Evolutionary conservation across 2,888 invertebrate genomes (phyloP), one percentile per base, ranked within the genome.

Genomic region (Formica aserva): DNA sequence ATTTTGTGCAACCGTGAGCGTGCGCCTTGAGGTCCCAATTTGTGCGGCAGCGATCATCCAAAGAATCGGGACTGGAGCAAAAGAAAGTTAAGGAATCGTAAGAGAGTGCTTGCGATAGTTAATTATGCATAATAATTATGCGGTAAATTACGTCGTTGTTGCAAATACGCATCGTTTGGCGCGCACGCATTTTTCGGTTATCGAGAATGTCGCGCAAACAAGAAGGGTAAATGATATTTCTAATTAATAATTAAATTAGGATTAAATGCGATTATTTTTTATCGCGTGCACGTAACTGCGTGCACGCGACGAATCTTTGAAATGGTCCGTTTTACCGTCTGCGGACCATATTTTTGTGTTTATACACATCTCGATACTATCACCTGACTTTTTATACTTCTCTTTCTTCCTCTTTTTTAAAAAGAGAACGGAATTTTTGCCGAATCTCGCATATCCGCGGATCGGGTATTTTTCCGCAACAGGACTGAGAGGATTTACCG

Each of bases 401-500:
- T n/a, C 48, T 52, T 52, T 52, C 4, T 52, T 5, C 15, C 18
- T 45, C 15, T 45, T 18, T 45, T n/a, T n/a, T 2, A 52, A 78
- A 32, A 32, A 41, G 22, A 52, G 41, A 65, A 72, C 15, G 22
- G 26, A 65, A n/a, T 8, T 22, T 35, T 69, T 22, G 29, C 48
- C 32, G 22, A 75, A 29, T 45, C 80, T 65, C 57, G 45, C 45
- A 65, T 71, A 63, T 71, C 65, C 57, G 5, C 26, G 57, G 29
- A 66, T 76, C 38, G 66, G 22, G 76, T 65, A 66, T 77, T 67
- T 57, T 82, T 76, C 66, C 57, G 41, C 82, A 41, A 26, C 57
- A 45, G 41, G 48, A 60, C 45, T 32, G 32, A 55, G 76, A 62
- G 76, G 71, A 87, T 85, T 85, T 85, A 45, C 29, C 45, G 52